Conservation (phyloP, 2,888 invertebrate genomes). For the Meganola albula region DNA sequence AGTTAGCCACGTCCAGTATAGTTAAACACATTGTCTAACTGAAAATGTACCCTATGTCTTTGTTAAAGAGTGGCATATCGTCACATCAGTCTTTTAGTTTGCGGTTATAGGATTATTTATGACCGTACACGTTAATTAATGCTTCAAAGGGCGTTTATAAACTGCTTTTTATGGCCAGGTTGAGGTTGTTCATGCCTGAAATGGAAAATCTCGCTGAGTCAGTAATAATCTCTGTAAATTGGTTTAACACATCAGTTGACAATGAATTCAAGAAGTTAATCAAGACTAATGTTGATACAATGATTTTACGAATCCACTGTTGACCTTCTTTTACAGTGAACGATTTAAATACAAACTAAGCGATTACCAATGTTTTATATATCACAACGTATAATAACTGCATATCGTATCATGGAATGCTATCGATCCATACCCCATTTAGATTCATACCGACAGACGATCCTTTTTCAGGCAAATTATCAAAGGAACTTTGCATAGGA, state of each 20-base stretch:
- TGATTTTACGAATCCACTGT: too few species aligned
- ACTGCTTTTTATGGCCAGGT: too few species aligned
- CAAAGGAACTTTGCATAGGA: constrained; percentile 24
- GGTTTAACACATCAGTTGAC: too few species aligned
- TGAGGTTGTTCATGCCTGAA: too few species aligned
- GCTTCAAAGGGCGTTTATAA: too few species aligned
- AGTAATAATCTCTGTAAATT: too few species aligned
- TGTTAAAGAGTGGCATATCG: constrained; percentile 9
- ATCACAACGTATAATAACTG: constrained; percentile 17
- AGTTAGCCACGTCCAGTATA: constrained; percentile 11
- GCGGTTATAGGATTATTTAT: constrained; percentile 14
- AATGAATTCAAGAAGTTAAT: too few species aligned
- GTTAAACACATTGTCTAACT: constrained; percentile 2
- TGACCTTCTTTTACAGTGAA: constrained; percentile 32
- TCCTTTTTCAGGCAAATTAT: constrained; percentile 27
- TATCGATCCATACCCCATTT: constrained; percentile 24
- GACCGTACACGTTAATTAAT: constrained; percentile 12
- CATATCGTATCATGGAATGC: constrained; percentile 19
- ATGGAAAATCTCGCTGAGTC: too few species aligned
- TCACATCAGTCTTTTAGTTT: constrained; percentile 1
- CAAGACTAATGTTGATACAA: too few species aligned
- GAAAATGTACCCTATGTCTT: constrained; percentile 13
- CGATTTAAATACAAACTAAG: constrained; percentile 33
- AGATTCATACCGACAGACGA: constrained; percentile 26
- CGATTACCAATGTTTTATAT: too few species aligned